Conservation (phyloP, 2,888 invertebrate genomes). For the Caenorhabditis sp. region DNA sequence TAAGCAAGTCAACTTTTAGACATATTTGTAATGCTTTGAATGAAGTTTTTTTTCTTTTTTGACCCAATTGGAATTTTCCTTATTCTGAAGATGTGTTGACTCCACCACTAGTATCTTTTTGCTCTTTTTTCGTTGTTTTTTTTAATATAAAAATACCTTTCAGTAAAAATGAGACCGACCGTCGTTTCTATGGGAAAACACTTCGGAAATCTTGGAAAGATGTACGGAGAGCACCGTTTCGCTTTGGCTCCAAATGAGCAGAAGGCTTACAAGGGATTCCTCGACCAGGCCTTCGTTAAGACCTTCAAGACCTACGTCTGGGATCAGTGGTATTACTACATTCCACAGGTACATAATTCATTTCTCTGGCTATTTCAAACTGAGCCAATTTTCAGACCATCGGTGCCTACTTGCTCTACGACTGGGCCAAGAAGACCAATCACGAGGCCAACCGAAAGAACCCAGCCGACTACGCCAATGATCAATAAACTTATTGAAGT, state of each 20-base stretch:
- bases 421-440: conserved; percentile 82
- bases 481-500: conserved; percentile 69
- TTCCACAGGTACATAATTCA: conserved; percentile 68
- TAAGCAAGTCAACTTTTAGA: conserved; percentile 31
- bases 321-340: conserved; percentile 79
- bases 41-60: conserved; percentile 25
- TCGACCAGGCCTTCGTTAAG: conserved; percentile 76
- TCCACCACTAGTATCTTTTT: background rate
- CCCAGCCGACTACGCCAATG: conserved; percentile 81
- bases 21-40: conserved; percentile 30
- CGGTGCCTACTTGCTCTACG: conserved; percentile 78
- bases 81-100: background rate
- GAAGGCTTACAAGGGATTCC: conserved; percentile 80
- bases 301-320: conserved; percentile 79
- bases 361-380: background rate
- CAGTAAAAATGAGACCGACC: conserved; percentile 71
- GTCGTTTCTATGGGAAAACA: conserved; percentile 74
- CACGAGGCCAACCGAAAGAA: conserved; percentile 76
- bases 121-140: background rate
- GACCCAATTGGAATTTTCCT: background rate
- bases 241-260: conserved; percentile 81
- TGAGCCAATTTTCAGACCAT: conserved; percentile 54
- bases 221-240: conserved; percentile 81
- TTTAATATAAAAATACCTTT: background rate
- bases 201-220: conserved; percentile 82